Evolutionary conservation across 2,113 vertebrate genomes (phyloP), one percentile per base, ranked within the genome.

Genomic region (Furnarius figulus): DNA sequence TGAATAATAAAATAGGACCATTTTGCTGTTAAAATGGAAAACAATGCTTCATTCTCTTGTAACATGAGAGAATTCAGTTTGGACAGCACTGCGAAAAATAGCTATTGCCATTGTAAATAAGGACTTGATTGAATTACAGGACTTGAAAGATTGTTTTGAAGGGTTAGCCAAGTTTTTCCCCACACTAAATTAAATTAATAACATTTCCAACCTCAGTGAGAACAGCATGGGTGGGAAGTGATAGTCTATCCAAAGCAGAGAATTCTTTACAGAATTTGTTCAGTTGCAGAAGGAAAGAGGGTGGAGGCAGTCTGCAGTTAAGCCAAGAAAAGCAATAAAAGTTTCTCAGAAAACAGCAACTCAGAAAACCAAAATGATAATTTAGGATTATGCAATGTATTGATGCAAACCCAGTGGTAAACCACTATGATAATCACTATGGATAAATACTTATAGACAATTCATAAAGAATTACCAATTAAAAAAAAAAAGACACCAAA

Each of bases 211-310:
- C 49, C 80, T 88, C 90, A 92, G 52, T 56, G 71, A 89, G 74
- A 91, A 89, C 58, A 92, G 53, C 81, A 95, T 71, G 92, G 88
- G 90, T 83, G 90, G 95, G 96, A 96, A 96, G 39, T 1, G 2
- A 76, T 28, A 79, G 33, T 80, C 78, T 86, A 55, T 55, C 85
- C 93, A 88, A 94, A 95, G 50, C 1, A 1, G 78, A 87, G 39
- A 83, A 94, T 88, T 93, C 67, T 74, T 65, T 89, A 65, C 35
- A 83, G 65, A 74, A 84, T 88, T 81, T 75, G 79, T 71, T 95
- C 75, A 31, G 47, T 40, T 90, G 50, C 87, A 95, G 82, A 95
- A 88, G 76, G 72, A 63, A 84, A 65, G 47, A 86, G 90, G 85
- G 95, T 83, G 93, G 96, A 84, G 50, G 47, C 22, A 44, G 47